Base-by-base conservation (phyloP, 2,113 vertebrate species). In the Syngnathus scovelli region DNA sequence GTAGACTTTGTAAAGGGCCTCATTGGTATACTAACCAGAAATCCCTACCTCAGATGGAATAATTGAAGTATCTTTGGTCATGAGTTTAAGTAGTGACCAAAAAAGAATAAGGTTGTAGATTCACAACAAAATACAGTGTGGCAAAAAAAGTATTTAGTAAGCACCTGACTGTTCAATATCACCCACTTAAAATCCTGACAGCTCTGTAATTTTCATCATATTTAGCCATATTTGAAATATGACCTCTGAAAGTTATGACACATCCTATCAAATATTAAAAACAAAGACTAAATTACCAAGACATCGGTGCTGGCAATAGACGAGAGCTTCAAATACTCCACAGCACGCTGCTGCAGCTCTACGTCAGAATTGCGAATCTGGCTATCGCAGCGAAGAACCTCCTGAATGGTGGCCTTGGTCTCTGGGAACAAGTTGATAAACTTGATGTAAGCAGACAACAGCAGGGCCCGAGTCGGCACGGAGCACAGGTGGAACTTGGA, bases 341-440 rank as follows among this genome's bases (percentile, higher is more conserved):
- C 94, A 0, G 95, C 95, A 0, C 95, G 91, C 90, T 96, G 95
- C 86, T 96, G 95, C 41, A 96, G 90, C 83, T 96, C 95, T 77
- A 95, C 95, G 0, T 96, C 95, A 0, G 94, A 94, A 43, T 96
- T 96, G 67, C 95, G 92, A 84, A 96, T 93, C 90, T 96, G 95
- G 86, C 94, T 95, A 87, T 95, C 94, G 0, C 92, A 95, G 69
- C 94, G 93, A 70, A 96, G 89, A 59, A 96, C 95, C 2, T 95
- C 95, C 67, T 96, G 95, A 87, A 96, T 96, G 75, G 94, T 96
- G 78, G 91, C 86, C 92, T 96, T 96, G 72, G 94, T 96, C 91
- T 96, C 94, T 0, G 95, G 95, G 85, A 96, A 96, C 74, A 96
- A 90, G 88, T 96, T 96, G 88, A 96, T 95, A 71, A 96, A 96